A percentile compares a stretch with the other conserved stretches of the same genome.
Conservation (phyloP, 2,797 vertebrate species). For the Chaenodraco wilsoni region DNA sequence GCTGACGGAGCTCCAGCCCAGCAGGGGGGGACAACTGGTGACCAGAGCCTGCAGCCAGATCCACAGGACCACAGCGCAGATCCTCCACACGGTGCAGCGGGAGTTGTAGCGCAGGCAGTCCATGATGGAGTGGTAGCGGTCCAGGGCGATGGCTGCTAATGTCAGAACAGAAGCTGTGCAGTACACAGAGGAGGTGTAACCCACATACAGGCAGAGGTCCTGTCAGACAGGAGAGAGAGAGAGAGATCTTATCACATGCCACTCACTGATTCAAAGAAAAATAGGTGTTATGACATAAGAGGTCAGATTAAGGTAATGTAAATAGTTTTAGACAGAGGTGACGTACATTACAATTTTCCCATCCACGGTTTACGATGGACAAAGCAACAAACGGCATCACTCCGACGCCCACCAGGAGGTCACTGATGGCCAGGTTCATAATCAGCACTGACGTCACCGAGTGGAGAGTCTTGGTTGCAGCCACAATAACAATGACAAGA, state of each 20-base stretch:
- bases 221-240: constrained; percentile 58
- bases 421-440: constrained; percentile 88
- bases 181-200: constrained; percentile 88
- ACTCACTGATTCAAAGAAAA: not conserved
- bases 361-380: constrained; percentile 82
- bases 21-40: constrained; percentile 84
- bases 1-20: constrained; percentile 85
- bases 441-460: constrained; percentile 84
- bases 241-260: constrained; percentile 7
- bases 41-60: constrained; percentile 87
- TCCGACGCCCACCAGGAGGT: constrained; percentile 85
- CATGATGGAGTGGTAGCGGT: constrained; percentile 87
- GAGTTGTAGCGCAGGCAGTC: constrained; percentile 86
- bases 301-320: not conserved
- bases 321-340: not conserved
- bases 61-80: constrained; percentile 82
- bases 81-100: constrained; percentile 83
- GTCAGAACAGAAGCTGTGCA: constrained; percentile 87
- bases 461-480: constrained; percentile 85
- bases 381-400: constrained; percentile 88
- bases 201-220: constrained; percentile 86
- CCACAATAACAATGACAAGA: constrained; percentile 85
- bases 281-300: not conserved
- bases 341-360: constrained; percentile 81
- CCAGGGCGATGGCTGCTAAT: constrained; percentile 86